A percentile compares a stretch with the other conserved stretches of the same genome.
Evolutionary conservation across 2,888 invertebrate genomes (phyloP).

Genomic region (Brachynemurus nebulosus): DNA sequence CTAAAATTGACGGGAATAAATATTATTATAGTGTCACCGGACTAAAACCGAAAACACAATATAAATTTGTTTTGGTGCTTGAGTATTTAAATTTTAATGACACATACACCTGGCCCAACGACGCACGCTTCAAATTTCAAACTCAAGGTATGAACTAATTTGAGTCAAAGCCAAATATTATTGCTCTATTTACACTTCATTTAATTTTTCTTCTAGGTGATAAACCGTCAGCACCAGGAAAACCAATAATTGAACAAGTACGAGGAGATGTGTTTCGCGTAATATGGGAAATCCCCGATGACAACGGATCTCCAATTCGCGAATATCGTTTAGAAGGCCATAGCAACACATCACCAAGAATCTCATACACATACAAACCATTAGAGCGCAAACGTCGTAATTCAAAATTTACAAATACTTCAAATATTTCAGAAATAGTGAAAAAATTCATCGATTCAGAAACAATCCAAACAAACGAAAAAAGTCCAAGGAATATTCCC

Average conservation of each 20-base stretch:
- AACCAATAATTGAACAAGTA: slow-evolving; percentile 57
- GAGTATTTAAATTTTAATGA: slow-evolving; percentile 43
- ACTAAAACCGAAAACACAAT: slow-evolving; percentile 60
- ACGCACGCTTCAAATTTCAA: slow-evolving; percentile 56
- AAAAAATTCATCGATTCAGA: background rate
- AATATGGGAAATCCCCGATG: slow-evolving; percentile 64
- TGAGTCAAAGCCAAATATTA: too few relatives aligned
- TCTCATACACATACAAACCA: background rate
- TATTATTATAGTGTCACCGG: slow-evolving; percentile 27
- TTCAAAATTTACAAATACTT: background rate
- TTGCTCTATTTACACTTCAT: too few relatives aligned
- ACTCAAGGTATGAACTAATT: slow-evolving; percentile 48
- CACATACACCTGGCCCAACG: slow-evolving; percentile 57
- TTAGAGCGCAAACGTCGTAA: background rate
- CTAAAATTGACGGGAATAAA: slow-evolving; percentile 21
- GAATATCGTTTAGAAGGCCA: slow-evolving; percentile 63
- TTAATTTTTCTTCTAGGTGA: slow-evolving; percentile 40
- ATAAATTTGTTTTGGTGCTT: slow-evolving; percentile 55
- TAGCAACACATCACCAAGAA: background rate
- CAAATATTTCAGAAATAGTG: too few relatives aligned
- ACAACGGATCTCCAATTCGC: slow-evolving; percentile 61
- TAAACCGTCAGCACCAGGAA: slow-evolving; percentile 64
- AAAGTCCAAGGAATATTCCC: background rate
- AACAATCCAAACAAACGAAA: background rate
- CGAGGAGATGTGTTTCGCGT: slow-evolving; percentile 62